Conservation (phyloP, 2,888 invertebrate genomes). For the Polydrusus tereticollis region DNA sequence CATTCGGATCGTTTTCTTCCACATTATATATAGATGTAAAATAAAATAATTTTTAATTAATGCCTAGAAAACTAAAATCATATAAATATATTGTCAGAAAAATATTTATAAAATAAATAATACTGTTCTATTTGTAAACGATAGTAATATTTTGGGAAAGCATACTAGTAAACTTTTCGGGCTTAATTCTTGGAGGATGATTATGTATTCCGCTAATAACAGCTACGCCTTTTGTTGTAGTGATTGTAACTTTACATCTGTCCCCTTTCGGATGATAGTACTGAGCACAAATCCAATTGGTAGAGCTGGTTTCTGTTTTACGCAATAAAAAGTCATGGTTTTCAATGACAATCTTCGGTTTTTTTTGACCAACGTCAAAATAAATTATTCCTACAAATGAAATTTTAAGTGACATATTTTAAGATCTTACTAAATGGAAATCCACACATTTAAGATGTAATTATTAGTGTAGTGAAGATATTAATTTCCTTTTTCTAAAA, state of each 20-base stretch:
- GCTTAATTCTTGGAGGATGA: conserved; percentile 48
- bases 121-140: not conserved
- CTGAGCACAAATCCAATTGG: conserved; percentile 56
- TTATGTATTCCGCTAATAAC: conserved; percentile 53
- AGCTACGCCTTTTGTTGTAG: conserved; percentile 54
- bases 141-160: conserved; percentile 42
- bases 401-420: too few species aligned
- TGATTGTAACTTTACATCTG: conserved; percentile 54
- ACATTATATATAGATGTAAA: too few species aligned
- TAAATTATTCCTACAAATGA: conserved; percentile 55
- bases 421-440: too few species aligned
- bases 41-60: too few species aligned
- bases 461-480: too few species aligned
- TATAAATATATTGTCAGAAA: too few species aligned
- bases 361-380: conserved; percentile 56
- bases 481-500: too few species aligned
- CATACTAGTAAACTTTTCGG: conserved; percentile 52
- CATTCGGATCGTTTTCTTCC: too few species aligned
- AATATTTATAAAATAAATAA: too few species aligned
- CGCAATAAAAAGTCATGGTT: conserved; percentile 53
- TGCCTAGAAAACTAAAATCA: too few species aligned
- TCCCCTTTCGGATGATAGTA: conserved; percentile 53
- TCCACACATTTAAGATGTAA: too few species aligned
- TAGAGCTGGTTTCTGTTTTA: conserved; percentile 50
- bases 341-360: conserved; percentile 56